Evolutionary conservation across 2,113 vertebrate species (phyloP).

Genomic region (Notothenia coriiceps): DNA sequence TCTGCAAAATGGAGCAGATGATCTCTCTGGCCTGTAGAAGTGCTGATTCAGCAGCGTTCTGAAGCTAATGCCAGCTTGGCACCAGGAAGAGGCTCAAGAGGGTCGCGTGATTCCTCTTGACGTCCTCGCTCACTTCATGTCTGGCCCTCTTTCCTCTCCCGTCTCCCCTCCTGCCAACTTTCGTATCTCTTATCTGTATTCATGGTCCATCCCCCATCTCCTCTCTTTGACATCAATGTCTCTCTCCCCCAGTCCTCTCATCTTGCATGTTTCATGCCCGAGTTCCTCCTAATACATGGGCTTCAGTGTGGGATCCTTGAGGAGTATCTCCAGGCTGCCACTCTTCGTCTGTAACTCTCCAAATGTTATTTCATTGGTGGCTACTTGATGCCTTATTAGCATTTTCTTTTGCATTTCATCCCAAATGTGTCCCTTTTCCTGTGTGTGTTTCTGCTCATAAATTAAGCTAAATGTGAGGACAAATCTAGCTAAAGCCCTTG

Average conservation of each 20-base stretch:
- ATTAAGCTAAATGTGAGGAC: background rate
- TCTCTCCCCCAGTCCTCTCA: background rate
- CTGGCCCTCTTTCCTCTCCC: conserved; percentile 14
- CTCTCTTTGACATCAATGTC: conserved; percentile 31
- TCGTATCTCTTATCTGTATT: conserved; percentile 6
- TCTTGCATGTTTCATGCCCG: conserved; percentile 40
- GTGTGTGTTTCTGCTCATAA: background rate
- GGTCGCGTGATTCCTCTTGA: background rate
- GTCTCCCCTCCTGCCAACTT: conserved; percentile 35
- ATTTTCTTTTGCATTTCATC: conserved; percentile 1
- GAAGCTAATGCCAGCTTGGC: conserved; percentile 39
- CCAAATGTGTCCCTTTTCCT: conserved; percentile 31
- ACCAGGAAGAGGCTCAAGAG: conserved; percentile 25
- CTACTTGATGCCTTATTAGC: conserved; percentile 2
- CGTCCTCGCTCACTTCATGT: background rate
- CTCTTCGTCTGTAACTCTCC: background rate
- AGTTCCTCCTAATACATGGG: background rate
- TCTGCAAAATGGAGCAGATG: conserved; percentile 48
- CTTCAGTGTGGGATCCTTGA: background rate
- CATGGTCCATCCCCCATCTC: conserved; percentile 22
- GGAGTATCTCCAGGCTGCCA: conserved; percentile 12
- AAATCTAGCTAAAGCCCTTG: too few relatives aligned
- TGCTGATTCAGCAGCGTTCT: conserved; percentile 45
- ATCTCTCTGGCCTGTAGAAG: conserved; percentile 29
- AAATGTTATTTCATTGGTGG: conserved; percentile 37